Base-by-base conservation (phyloP, 35 echinoderm and acorn worm species). In the Ophiothrix spiculata region DNA sequence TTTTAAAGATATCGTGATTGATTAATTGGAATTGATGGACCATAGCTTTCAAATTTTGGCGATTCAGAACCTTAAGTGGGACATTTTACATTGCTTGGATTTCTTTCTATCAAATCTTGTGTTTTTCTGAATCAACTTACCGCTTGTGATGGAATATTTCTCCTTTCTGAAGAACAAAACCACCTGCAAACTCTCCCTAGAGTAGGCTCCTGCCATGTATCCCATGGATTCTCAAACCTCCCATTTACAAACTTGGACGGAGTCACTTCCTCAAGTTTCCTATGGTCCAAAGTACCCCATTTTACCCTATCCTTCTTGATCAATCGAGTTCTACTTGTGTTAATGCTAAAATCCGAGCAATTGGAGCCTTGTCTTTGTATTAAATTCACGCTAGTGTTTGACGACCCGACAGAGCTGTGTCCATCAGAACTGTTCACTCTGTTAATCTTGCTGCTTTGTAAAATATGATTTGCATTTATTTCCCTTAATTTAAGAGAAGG, bases 201-300 rank as follows among this genome's bases (percentile, higher is more conserved):
- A 32, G 77, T n/a, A 19, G 90, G 83, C 34, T 79, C 80, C 49
- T 36, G 79, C 84, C 84, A 92, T 4, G 77, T 87, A 11, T 86
- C 83, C 90, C 90, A 92, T 31, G 90, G 90, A 35, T 92, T 92
- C 37, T 81, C 90, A 56, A 80, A 92, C 21, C 90, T 34, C 1
- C 90, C 90, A 78, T 90, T 83, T 40, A 64, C 69, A 35, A 84
- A 77, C 46, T 56, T 84, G 0, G 88, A 90, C 28, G 39, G 80
- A 6, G 88, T 90, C 64, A 90, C 88, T 35, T 90, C 88, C 74
- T 90, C 88, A 21, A 90, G 80, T 31, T 90, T 90, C 32, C 88
- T 36, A 1, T 78, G 88, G 46, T 90, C 88, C 74, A 90, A 37
- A 10, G 88, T 84, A 42, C 88, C 88, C 75, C 83, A 90, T 29